These are phyloP conservation scores for Capra hircus DNA, from an alignment of 2,113 vertebrate genomes.

Conservation along the genomic window DNA sequence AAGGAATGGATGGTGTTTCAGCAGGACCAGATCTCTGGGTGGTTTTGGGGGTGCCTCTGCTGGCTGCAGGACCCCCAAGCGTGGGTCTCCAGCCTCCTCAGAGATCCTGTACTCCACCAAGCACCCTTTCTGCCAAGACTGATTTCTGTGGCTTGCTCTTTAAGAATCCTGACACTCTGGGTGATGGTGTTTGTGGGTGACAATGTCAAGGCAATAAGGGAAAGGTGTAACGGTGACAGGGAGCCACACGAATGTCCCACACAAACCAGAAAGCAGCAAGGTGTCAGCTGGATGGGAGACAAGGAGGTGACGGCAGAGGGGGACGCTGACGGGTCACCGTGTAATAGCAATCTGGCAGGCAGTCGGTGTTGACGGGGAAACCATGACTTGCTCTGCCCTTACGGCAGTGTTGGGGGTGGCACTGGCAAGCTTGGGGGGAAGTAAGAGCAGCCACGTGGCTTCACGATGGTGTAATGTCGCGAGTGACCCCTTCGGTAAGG, in stretches of 20 bases:
- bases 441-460: background rate
- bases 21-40: background rate
- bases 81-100: background rate
- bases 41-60: background rate
- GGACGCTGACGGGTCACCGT: background rate
- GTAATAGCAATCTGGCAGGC: background rate
- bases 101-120: background rate
- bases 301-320: background rate
- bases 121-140: background rate
- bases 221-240: background rate
- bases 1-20: background rate
- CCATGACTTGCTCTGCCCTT: background rate
- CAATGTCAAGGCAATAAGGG: background rate
- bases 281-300: background rate
- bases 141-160: background rate
- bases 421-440: accelerated
- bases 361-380: background rate
- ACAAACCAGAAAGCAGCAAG: background rate
- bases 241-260: background rate
- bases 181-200: background rate
- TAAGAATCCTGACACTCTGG: background rate
- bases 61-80: background rate
- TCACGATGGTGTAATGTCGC: background rate
- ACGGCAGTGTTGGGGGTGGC: background rate
- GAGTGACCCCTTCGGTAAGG: accelerated